Percentiles rank a stretch among this genome's conserved stretches.
Evolutionary conservation across 2,113 vertebrate species (phyloP).

Genomic region (Loxodonta africana): DNA sequence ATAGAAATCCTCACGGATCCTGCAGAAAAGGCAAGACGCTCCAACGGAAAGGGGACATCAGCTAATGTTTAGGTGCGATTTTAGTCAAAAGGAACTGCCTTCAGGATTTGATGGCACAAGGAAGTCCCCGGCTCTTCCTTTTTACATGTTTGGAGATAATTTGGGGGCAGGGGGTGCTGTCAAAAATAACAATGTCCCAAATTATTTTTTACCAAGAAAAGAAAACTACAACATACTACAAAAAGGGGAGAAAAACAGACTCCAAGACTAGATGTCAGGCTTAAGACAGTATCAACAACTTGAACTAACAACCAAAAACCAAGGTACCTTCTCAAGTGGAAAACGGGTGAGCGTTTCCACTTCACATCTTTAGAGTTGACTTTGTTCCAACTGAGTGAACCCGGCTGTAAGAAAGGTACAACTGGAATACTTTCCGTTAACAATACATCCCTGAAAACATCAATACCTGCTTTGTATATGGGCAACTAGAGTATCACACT

Average conservation of each 20-base stretch:
- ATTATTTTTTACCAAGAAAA: neutral
- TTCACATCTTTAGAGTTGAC: neutral
- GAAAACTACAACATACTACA: neutral
- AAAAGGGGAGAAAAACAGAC: neutral
- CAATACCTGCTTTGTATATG: neutral
- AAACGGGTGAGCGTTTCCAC: neutral
- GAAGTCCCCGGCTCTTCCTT: neutral
- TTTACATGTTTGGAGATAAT: neutral
- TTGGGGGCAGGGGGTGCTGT: rapidly evolving
- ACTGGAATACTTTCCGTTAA: neutral
- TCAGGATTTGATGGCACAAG: neutral
- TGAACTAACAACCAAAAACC: neutral
- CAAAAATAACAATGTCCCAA: neutral
- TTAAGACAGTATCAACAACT: neutral
- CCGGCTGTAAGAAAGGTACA: neutral
- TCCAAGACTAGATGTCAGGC: neutral
- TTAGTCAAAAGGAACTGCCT: neutral
- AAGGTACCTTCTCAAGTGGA: neutral
- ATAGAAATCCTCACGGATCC: neutral
- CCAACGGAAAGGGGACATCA: neutral
- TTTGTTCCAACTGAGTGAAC: neutral
- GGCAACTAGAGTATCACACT: neutral
- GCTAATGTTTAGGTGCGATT: neutral
- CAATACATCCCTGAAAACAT: neutral
- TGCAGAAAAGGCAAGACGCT: neutral